Percentiles rank a stretch among this genome's conserved stretches.
phyloP scores from a whole-genome alignment of 2,113 vertebrate species.

The Toxostoma redivivum region DNA sequence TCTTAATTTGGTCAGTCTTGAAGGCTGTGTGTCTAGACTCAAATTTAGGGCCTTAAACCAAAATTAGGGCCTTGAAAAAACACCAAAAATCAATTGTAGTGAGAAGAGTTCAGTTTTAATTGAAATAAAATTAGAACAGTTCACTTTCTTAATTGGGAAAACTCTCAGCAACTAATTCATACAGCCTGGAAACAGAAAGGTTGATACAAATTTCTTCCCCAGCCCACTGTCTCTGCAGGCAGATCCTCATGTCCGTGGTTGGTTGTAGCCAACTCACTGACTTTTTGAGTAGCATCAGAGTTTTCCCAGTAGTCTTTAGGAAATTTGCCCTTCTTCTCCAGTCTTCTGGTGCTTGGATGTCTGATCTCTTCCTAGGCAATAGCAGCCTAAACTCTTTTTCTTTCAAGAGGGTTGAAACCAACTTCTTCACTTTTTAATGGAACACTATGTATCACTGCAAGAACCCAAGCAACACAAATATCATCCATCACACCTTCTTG shows the following conservation, averaged over 20 bases:
- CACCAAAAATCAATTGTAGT: not conserved
- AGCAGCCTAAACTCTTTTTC: not conserved
- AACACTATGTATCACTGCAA: not conserved
- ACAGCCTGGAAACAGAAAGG: not conserved
- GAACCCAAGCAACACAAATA: not conserved
- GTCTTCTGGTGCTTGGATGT: fast-evolving
- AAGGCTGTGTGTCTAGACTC: not conserved
- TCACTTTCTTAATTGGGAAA: not conserved
- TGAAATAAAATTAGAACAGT: not conserved
- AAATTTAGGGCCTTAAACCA: too few species aligned
- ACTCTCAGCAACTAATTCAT: not conserved
- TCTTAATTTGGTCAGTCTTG: not conserved
- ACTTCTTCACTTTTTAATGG: not conserved
- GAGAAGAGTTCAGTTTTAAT: not conserved
- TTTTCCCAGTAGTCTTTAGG: not conserved
- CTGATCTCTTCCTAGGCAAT: not conserved
- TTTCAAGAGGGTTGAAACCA: not conserved
- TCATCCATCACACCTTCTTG: not conserved
- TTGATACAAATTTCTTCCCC: not conserved
- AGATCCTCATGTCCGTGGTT: not conserved
- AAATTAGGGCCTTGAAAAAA: not conserved
- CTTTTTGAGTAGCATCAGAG: not conserved
- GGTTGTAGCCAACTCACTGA: not conserved
- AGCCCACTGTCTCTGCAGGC: not conserved
- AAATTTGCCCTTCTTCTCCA: not conserved